Percentiles rank a stretch among this genome's conserved stretches.
Evolutionary conservation across 2,113 vertebrate genomes (phyloP).

Genomic region (Fukomys damarensis): DNA sequence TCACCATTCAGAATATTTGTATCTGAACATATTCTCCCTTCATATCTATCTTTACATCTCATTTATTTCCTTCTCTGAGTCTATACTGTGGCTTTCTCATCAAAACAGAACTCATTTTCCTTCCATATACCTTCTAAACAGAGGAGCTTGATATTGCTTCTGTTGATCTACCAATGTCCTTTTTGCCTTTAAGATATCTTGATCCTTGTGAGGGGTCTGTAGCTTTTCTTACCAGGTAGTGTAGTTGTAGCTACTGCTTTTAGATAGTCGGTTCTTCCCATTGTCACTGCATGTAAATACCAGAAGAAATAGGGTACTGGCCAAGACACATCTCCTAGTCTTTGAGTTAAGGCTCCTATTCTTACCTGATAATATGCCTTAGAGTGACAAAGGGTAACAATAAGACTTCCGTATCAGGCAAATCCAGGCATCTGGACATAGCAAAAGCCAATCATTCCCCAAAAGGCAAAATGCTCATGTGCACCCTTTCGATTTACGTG

Average conservation of each 20-base stretch:
- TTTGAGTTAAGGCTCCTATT: neutral
- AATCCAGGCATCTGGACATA: no score
- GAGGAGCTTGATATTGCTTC: neutral
- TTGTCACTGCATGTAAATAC: neutral
- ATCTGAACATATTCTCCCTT: neutral
- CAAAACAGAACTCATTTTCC: neutral
- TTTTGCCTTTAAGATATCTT: neutral
- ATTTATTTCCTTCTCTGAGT: neutral
- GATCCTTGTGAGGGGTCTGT: neutral
- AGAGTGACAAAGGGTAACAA: neutral
- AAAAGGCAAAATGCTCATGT: neutral
- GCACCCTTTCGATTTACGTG: neutral
- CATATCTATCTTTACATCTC: neutral
- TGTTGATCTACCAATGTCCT: neutral
- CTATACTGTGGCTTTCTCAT: neutral
- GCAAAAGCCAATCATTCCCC: neutral
- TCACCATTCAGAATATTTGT: neutral
- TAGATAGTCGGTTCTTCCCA: neutral
- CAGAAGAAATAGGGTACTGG: neutral
- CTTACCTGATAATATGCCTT: neutral
- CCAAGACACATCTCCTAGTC: neutral
- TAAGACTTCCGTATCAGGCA: neutral
- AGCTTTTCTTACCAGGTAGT: neutral
- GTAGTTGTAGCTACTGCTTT: neutral
- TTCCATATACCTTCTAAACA: neutral